phyloP scores from a whole-genome alignment of 2,797 vertebrate genomes.

The Cynodonichthys magdalenae region DNA sequence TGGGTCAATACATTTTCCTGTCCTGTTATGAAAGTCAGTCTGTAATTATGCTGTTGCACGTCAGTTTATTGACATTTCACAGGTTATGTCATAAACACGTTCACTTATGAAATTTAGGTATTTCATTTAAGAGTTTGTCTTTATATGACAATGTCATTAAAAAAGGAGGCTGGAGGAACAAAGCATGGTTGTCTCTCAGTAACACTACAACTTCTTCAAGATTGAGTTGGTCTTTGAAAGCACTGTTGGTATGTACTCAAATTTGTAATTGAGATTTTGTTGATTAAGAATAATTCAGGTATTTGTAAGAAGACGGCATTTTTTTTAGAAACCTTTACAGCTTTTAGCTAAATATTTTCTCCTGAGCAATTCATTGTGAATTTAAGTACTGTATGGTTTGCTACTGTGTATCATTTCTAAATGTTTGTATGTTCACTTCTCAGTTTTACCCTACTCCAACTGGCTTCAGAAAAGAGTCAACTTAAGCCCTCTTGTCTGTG shows the following conservation, averaged over 20 bases:
- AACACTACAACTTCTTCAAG: not conserved
- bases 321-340: not conserved
- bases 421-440: not conserved
- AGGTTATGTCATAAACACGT: no score
- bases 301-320: not conserved
- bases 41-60: no score
- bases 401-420: not conserved
- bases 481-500: not conserved
- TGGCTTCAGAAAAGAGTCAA: constrained; percentile 2
- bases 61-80: no score
- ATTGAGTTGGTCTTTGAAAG: constrained; percentile 2
- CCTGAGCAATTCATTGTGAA: not conserved
- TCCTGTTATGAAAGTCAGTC: no score
- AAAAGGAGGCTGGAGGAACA: not conserved
- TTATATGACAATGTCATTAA: not conserved
- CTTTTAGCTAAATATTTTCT: not conserved
- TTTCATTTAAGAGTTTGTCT: not conserved
- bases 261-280: not conserved
- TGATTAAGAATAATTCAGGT: constrained; percentile 2
- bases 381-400: not conserved
- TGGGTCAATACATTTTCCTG: no score
- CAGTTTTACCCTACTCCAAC: not conserved
- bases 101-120: not conserved
- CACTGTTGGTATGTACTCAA: not conserved
- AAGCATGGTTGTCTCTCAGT: not conserved